Base-by-base conservation (phyloP, 2,113 vertebrate species). In the human region DNA sequence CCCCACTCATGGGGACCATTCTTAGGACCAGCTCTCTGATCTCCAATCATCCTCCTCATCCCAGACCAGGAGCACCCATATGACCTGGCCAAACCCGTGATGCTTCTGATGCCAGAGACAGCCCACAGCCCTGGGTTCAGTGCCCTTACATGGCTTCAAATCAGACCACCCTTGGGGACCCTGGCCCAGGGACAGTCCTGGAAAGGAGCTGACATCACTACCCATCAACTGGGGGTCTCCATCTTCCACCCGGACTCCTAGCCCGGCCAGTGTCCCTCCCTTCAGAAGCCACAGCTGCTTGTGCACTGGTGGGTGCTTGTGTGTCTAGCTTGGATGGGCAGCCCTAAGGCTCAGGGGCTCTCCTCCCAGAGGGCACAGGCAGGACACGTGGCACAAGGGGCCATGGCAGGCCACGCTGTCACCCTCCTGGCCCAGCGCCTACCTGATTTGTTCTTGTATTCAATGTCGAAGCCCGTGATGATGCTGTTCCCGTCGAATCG, bases 401-500 rank as follows among this genome's bases (percentile, higher is more conserved):
- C 6, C 11, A 2, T 0, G 12, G 0, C 0, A 3, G 35, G 68
- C 35, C 1, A 23, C 2, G n/a, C 25, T 22, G 5, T 55, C 27
- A 0, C 8, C n/a, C 7, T 8, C 23, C 48, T 6, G 3, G 10
- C 40, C 5, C 14, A 5, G 10, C 48, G 88, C 97, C 79, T 66
- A 99, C 99, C 99, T 1, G 99, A 99, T 94, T 99, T 99, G 98
- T 99, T 99, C 98, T 99, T 99, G 98, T 99, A 99, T 91, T 99
- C 99, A 0, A 99, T 99, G 89, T 99, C 99, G 2, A 99, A 99
- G 16, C 99, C 99, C 0, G 99, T 99, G 98, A 99, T 99, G 98
- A 99, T 99, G 98, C 99, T 99, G 99, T 99, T 99, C 82, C 99
- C 99, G 0, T 99, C 99, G 2, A 99, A 99, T 35, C 99, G 97